Evolutionary conservation across 2,888 invertebrate species (phyloP).

Genomic region (Thera britannica): DNA sequence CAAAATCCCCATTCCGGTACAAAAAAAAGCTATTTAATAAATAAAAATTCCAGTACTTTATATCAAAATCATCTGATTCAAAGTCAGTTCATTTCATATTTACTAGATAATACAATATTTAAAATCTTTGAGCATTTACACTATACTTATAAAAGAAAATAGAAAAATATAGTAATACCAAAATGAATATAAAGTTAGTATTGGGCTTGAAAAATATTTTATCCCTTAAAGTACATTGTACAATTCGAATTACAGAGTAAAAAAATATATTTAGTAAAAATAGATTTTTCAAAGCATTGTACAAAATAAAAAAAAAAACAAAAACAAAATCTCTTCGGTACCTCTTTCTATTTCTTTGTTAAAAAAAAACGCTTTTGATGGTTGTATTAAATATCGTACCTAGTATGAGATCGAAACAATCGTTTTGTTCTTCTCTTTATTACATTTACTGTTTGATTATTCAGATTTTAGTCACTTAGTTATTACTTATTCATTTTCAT

Average conservation of each 20-base stretch:
- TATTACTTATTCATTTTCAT: slow-evolving; percentile 74
- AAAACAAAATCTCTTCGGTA: slow-evolving; percentile 33
- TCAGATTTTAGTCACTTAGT: slow-evolving; percentile 80
- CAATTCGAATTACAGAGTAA: slow-evolving; percentile 53
- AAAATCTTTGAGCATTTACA: slow-evolving; percentile 63
- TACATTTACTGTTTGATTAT: slow-evolving; percentile 64
- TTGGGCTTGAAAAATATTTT: slow-evolving; percentile 56
- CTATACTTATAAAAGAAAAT: slow-evolving; percentile 70
- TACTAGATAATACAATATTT: slow-evolving; percentile 69
- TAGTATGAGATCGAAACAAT: slow-evolving; percentile 44
- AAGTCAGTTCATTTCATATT: slow-evolving; percentile 70
- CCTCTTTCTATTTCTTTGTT: slow-evolving; percentile 19
- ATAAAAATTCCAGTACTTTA: slow-evolving; percentile 58
- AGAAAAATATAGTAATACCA: slow-evolving; percentile 72
- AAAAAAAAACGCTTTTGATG: slow-evolving; percentile 56
- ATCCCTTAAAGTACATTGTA: slow-evolving; percentile 48
- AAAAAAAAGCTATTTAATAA: slow-evolving; percentile 75
- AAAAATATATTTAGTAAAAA: slow-evolving; percentile 42
- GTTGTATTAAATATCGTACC: slow-evolving; percentile 62
- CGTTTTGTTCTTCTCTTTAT: slow-evolving; percentile 51
- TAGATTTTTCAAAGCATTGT: slow-evolving; percentile 45
- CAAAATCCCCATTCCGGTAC: slow-evolving; percentile 71
- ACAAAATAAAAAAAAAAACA: slow-evolving; percentile 36
- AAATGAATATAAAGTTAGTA: slow-evolving; percentile 62
- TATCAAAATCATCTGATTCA: slow-evolving; percentile 69